Base-by-base conservation (phyloP, 2,797 vertebrate species). In the Delichon dasypus region DNA sequence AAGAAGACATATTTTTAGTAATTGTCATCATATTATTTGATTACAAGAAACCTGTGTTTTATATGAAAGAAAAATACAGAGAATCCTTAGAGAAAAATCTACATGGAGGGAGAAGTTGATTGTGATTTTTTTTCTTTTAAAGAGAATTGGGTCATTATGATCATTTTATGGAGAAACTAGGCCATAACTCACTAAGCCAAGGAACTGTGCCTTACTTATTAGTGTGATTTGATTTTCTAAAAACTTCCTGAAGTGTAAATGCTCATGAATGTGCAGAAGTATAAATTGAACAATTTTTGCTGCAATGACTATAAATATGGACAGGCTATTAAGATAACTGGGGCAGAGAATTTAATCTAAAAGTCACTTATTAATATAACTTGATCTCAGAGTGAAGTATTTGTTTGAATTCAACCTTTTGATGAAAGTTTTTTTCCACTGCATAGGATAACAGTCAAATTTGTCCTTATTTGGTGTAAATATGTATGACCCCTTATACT, bases 201-300 rank as follows among this genome's bases (percentile, higher is more conserved):
- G 95, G 48, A 96, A 61, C 57, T 77, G 57, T 75, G 90, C 64
- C 67, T 95, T 91, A 80, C 58, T 95, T 96, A 95, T 95, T 95
- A 96, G 68, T 64, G 65, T 76, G 57, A 90, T 88, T 65, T 90
- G 91, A 76, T 85, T 94, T 95, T 96, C 62, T 83, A 86, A 96
- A 94, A 95, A 86, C 44, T 90, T 89, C 55, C 72, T 68, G 89
- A 96, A 96, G 87, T 54, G 53, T 92, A 71, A 94, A 93, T 86
- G 84, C 96, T 95, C 96, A 91, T 95, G 88, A 94, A 96, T 95
- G 97, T 96, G 95, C 89, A 94, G 58, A 97, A 94, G n/a, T 95
- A 74, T 85, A 95, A 96, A 93, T 93, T 78, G 94, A 95, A 91
- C 71, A 91, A n/a, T 91, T 93, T 97, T 96, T 97, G 54, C 75